Evolutionary conservation across 2,888 invertebrate genomes (phyloP), one percentile per base, ranked within the genome.

Genomic region (Drosophila affinis): DNA sequence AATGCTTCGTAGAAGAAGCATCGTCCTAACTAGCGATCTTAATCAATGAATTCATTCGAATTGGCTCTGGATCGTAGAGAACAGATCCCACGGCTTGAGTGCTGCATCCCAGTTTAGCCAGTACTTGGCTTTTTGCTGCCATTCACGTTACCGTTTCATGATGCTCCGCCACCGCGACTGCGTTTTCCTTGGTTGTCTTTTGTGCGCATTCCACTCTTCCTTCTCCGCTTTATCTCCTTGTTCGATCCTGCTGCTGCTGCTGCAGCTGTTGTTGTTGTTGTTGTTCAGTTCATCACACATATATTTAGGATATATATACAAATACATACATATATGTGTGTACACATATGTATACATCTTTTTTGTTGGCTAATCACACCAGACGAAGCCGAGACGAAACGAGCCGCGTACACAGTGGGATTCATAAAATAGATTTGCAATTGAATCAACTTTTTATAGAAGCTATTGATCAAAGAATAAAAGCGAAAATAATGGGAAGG

Each of bases 121-220:
- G 29, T 7, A 29, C 29, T 29, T 29, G 9, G 7, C 29, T 9
- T 29, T 29, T 9, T 7, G 29, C 29, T 29, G 29, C 29, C 29
- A 29, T 29, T 29, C 29, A 7, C 29, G 39, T 39, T 39, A 14
- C 39, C 39, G 14, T 55, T 60, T 58, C 47, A 12, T 44, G 51
- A 54, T 48, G 44, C 44, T 51, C 32, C 56, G 49, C 45, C 46
- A 51, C 46, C 18, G 32, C 14, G 29, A 5, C 9, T 21, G 27
- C 48, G 48, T 46, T 59, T 58, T 67, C 68, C 59, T 59, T 49
- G 49, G 60, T 53, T 32, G 34, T 44, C 59, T 53, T 68, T 63
- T 68, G 56, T 63, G 63, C 63, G 55, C 63, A 62, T 61, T 77
- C 61, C 75, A 70, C 61, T 60, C 32, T 69, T 64, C 77, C 81